phyloP scores from a whole-genome alignment of 2,113 vertebrate genomes.

The Heterotilapia buettikoferi region DNA sequence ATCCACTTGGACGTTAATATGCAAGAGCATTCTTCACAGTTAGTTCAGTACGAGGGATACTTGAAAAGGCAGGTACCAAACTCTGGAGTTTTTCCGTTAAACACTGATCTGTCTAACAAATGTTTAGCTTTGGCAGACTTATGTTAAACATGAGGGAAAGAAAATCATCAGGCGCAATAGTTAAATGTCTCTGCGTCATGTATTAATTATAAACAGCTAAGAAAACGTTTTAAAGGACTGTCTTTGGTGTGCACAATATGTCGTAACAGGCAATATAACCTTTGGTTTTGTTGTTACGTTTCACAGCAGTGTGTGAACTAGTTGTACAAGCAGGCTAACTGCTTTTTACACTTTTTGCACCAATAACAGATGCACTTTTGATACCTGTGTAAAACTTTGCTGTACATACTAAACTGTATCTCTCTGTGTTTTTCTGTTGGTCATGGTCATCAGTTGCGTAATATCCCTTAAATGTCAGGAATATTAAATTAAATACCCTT shows the following conservation, averaged over 20 bases:
- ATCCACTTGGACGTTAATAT: not conserved
- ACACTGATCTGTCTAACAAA: not conserved
- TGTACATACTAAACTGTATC: not conserved
- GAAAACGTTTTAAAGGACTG: not conserved
- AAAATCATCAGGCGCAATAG: not conserved
- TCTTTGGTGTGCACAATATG: not conserved
- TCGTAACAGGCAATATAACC: not conserved
- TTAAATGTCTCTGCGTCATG: not conserved
- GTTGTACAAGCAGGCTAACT: not conserved
- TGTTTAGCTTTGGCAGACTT: not conserved
- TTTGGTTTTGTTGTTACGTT: not conserved
- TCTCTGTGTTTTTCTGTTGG: not conserved
- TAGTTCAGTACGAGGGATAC: not conserved
- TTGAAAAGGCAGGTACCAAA: not conserved
- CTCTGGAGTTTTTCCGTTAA: not conserved
- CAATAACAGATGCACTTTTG: not conserved
- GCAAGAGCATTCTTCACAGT: not conserved
- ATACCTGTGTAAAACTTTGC: not conserved
- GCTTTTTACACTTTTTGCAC: not conserved
- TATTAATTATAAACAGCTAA: not conserved
- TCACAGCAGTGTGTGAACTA: not conserved
- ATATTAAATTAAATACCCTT: not conserved
- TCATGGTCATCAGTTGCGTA: not conserved
- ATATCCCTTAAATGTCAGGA: not conserved
- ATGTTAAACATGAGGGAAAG: not conserved